Evolutionary conservation across 2,888 invertebrate genomes (phyloP).

Genomic region (Troides aeacus): DNA sequence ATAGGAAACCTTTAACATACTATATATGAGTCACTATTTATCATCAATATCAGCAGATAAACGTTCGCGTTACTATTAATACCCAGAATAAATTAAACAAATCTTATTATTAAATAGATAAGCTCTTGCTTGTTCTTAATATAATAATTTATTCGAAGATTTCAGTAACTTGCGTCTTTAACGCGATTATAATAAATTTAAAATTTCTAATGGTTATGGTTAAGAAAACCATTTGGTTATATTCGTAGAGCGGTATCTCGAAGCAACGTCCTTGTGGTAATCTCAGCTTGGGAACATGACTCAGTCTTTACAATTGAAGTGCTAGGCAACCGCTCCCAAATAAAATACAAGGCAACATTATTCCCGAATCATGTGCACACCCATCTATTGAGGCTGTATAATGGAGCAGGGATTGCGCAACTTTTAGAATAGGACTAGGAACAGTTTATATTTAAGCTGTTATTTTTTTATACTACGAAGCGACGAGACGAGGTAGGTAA

Average conservation of each 20-base stretch:
- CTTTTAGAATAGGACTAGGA: not conserved
- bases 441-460: not conserved
- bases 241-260: conserved; percentile 53
- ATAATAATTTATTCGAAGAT: not conserved
- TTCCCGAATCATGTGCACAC: conserved; percentile 33
- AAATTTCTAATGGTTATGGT: conserved; percentile 8
- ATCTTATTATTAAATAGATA: not conserved
- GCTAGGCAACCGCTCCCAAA: conserved; percentile 62
- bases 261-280: conserved; percentile 66
- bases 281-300: conserved; percentile 63
- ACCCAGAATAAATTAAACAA: not conserved
- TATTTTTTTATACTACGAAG: not conserved
- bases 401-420: conserved; percentile 6
- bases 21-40: too few species aligned
- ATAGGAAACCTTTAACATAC: too few species aligned
- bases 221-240: conserved; percentile 34
- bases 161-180: not conserved
- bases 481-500: too few species aligned
- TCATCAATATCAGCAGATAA: too few species aligned
- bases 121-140: not conserved
- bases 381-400: conserved; percentile 2
- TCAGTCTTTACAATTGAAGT: conserved; percentile 56
- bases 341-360: conserved; percentile 50
- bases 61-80: not conserved
- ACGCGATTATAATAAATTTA: conserved; percentile 14